Percentiles rank a stretch among this genome's conserved stretches.
These are phyloP conservation scores for Cuculus canorus DNA, from an alignment of 2,797 vertebrate genomes.

Conservation along the genomic window DNA sequence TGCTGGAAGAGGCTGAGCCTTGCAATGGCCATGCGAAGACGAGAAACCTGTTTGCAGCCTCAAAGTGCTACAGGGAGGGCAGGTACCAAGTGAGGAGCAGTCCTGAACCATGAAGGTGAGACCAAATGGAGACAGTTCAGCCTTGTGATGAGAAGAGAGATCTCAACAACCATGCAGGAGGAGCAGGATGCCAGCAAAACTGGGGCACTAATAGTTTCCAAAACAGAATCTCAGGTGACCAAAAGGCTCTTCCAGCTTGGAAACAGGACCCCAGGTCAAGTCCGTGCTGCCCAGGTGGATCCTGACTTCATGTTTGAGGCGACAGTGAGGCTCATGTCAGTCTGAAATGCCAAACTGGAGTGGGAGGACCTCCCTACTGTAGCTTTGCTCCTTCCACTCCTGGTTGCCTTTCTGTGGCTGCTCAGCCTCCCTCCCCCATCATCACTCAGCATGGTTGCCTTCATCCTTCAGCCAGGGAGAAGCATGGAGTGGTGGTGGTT, in stretches of 20 bases:
- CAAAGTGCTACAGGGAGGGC: background rate
- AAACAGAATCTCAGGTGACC: background rate
- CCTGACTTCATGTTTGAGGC: background rate
- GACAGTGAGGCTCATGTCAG: rapidly evolving
- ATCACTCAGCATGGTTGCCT: background rate
- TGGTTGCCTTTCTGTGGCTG: background rate
- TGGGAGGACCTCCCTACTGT: background rate
- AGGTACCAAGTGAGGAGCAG: rapidly evolving
- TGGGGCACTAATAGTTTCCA: background rate
- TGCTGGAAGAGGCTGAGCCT: background rate
- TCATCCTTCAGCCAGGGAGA: background rate
- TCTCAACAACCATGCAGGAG: rapidly evolving
- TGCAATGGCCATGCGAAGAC: background rate
- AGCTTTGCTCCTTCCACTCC: background rate
- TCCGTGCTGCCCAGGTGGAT: rapidly evolving
- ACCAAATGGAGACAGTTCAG: background rate
- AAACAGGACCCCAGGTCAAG: background rate
- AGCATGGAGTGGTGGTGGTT: background rate
- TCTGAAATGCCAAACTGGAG: background rate
- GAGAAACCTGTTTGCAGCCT: background rate
- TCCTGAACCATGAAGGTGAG: background rate
- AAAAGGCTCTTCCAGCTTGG: background rate
- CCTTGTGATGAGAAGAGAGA: background rate
- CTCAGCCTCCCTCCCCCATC: background rate
- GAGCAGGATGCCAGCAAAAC: background rate